Evolutionary conservation across 1,140 invertebrate genomes (phyloP), one percentile per base, ranked within the genome.

Genomic region (Teleogryllus occipitalis): DNA sequence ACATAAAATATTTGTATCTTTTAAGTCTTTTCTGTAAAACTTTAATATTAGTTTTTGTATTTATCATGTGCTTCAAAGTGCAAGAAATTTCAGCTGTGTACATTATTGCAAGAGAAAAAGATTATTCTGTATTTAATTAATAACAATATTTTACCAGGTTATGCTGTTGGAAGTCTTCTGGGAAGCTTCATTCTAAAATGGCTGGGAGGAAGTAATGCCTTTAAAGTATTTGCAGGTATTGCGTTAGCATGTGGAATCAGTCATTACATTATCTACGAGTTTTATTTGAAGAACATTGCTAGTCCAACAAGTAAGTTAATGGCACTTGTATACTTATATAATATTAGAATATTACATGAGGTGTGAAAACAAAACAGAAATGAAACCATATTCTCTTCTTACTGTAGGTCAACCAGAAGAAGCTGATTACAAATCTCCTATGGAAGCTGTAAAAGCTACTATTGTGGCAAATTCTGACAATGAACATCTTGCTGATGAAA

Each of bases 171-270:
- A 7, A 90, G 90, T 80, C 82, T 92, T 5, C 82, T 91, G 7
- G 90, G 91, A 27, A 91, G 91, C 72, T 81, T 90, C 47, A 83
- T 91, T 73, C 91, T 90, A 77, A 88, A 89, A 80, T 84, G 86
- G 78, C 82, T 89, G 49, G 90, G 90, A 8, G 91, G 90, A 8
- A 85, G 84, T 47, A 81, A 81, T 8, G 88, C 91, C 1, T 87
- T 91, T 49, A 86, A 86, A 80, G 87, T 90, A 81, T 91, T 90
- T 82, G 86, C 88, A 72, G 82, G 81, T 4, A 80, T 88, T 0
- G 89, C 90, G 7, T 80, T 88, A 2, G 77, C 88, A 27, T 87
- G 89, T 22, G 87, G 89, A 49, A 81, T 91, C 8, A 81, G 83
- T 0, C 91, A 92, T 82, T 83, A 87, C 14, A 79, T 87, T 47